Conservation (phyloP, 2,113 vertebrate species). For the Actenoides hombroni region DNA sequence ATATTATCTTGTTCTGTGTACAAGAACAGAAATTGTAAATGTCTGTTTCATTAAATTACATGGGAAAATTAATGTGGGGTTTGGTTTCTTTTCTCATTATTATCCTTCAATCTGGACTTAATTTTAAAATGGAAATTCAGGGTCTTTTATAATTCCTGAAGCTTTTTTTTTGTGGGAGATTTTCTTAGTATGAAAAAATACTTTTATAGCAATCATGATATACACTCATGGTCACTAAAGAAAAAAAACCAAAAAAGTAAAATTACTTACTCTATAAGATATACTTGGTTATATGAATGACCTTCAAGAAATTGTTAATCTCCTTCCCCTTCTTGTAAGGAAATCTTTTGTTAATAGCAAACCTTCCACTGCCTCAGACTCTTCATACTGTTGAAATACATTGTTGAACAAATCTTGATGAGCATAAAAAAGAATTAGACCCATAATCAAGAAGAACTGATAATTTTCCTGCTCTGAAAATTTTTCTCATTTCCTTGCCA, state of each 20-base stretch:
- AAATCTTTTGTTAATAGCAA: not conserved
- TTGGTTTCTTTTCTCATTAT: fast-evolving
- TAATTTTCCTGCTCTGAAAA: not conserved
- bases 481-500: not conserved
- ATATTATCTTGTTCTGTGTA: not conserved
- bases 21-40: not conserved
- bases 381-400: not conserved
- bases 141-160: not conserved
- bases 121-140: not conserved
- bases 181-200: not conserved
- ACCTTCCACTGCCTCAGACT: not conserved
- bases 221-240: fast-evolving
- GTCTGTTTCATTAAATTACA: not conserved
- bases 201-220: not conserved
- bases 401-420: not conserved
- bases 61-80: not conserved
- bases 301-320: not conserved
- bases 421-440: not conserved
- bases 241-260: not conserved
- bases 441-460: not conserved
- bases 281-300: not conserved
- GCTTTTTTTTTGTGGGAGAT: fast-evolving
- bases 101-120: not conserved
- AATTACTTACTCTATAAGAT: not conserved
- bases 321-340: not conserved